These are phyloP conservation scores for Candidula unifasciata DNA, from an alignment of 2,888 invertebrate genomes.

Conservation along the genomic window DNA sequence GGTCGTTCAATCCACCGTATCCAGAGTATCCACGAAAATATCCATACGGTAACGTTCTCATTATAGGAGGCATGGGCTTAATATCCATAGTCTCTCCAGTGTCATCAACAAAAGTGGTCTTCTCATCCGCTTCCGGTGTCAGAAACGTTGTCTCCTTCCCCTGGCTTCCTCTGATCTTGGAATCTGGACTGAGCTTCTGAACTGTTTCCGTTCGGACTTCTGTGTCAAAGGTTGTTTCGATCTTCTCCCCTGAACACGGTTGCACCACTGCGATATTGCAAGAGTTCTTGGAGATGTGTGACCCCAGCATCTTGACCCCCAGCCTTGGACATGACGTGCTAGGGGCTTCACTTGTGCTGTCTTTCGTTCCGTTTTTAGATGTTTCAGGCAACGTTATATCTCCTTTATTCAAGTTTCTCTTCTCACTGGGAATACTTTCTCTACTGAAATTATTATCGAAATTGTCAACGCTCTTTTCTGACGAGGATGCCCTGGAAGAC, in stretches of 20 bases:
- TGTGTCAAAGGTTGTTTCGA: conserved; percentile 75
- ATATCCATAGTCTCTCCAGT: conserved; percentile 85
- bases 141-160: conserved; percentile 67
- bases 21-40: conserved; percentile 67
- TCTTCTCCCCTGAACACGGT: conserved; percentile 71
- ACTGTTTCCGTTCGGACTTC: conserved; percentile 71
- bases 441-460: background rate
- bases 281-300: conserved; percentile 64
- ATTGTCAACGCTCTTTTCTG: background rate
- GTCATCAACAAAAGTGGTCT: conserved; percentile 80
- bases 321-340: conserved; percentile 67
- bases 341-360: background rate
- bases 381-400: background rate
- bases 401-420: background rate
- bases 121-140: conserved; percentile 73
- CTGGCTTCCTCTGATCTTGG: conserved; percentile 57
- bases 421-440: background rate
- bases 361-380: conserved; percentile 15
- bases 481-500: background rate
- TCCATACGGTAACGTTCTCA: conserved; percentile 73
- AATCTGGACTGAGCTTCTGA: conserved; percentile 15
- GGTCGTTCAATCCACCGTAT: conserved; percentile 62
- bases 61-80: conserved; percentile 93
- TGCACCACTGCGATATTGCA: conserved; percentile 73
- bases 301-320: conserved; percentile 67